phyloP scores from a whole-genome alignment of 2,113 vertebrate genomes.

The Cyprinodon brontotheroides region DNA sequence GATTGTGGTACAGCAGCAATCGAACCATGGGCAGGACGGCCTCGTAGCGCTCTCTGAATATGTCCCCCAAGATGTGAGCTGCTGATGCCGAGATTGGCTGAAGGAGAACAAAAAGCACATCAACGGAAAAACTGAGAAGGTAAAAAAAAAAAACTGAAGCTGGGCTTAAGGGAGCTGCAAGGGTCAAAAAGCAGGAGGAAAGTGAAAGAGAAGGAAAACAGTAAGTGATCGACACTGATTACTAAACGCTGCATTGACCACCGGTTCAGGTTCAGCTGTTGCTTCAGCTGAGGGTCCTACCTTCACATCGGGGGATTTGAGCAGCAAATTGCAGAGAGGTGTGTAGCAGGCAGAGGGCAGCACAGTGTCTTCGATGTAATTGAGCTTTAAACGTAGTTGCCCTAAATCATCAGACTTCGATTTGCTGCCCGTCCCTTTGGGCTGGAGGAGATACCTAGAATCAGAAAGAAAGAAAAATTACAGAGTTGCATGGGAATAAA shows the following conservation, averaged over 20 bases:
- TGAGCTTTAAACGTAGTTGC: slow-evolving; percentile 91
- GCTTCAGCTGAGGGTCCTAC: slow-evolving; percentile 65
- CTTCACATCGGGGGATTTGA: slow-evolving; percentile 94
- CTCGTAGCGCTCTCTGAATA: slow-evolving; percentile 92
- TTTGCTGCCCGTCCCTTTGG: slow-evolving; percentile 94
- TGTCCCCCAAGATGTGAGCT: slow-evolving; percentile 93
- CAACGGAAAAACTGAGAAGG: neutral
- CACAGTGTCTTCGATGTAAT: slow-evolving; percentile 95
- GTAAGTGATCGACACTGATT: neutral
- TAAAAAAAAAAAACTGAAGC: neutral
- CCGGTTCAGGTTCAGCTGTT: neutral
- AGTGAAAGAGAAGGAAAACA: neutral
- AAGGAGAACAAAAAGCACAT: neutral
- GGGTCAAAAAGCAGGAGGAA: neutral
- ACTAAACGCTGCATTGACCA: neutral
- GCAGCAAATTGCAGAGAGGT: slow-evolving; percentile 90
- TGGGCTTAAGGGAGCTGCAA: neutral
- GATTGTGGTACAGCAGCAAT: slow-evolving; percentile 91
- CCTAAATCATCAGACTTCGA: slow-evolving; percentile 93
- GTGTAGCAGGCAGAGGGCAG: slow-evolving; percentile 90
- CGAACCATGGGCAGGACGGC: slow-evolving; percentile 91
- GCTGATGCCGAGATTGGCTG: slow-evolving; percentile 95
- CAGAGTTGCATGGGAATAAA: neutral
- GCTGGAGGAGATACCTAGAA: slow-evolving; percentile 93
- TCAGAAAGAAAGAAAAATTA: neutral